Percentiles rank a stretch among this genome's conserved stretches.
Conservation (phyloP, 2,797 vertebrate genomes). For the Distichodus sexfasciatus region DNA sequence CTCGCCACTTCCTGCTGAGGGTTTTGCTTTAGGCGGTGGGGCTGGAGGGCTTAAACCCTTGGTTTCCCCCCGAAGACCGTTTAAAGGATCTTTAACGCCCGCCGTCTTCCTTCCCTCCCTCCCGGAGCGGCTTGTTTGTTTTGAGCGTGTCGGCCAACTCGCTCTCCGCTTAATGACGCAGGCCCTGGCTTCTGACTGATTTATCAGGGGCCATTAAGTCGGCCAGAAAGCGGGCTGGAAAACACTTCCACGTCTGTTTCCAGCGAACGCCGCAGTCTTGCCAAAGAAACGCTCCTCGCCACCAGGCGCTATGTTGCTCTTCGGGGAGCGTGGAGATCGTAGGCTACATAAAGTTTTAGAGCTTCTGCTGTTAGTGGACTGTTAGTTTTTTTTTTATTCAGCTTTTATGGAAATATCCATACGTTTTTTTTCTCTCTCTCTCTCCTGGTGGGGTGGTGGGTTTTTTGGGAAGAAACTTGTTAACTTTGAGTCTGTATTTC, state of each 20-base stretch:
- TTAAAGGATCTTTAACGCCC: conserved; percentile 51
- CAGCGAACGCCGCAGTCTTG: conserved; percentile 45
- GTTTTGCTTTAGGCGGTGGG: conserved; percentile 30
- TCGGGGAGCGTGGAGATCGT: conserved; percentile 31
- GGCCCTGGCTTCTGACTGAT: conserved; percentile 55
- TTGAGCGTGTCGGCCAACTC: conserved; percentile 49
- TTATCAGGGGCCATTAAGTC: conserved; percentile 59
- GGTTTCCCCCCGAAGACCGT: conserved; percentile 48
- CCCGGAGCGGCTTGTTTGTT: conserved; percentile 51
- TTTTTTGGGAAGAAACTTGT: conserved; percentile 25
- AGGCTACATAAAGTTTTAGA: conserved; percentile 54
- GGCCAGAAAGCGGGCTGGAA: conserved; percentile 51
- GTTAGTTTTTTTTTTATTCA: conserved; percentile 48
- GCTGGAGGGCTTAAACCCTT: conserved; percentile 47
- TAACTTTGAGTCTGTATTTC: conserved; percentile 23
- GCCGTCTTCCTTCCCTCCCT: too few relatives aligned
- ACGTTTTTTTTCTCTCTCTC: too few relatives aligned
- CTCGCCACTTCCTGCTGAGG: conserved; percentile 34
- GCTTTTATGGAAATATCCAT: conserved; percentile 40
- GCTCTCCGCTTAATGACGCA: conserved; percentile 58
- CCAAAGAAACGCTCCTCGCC: conserved; percentile 44
- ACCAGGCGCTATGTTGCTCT: conserved; percentile 42
- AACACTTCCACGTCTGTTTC: conserved; percentile 50
- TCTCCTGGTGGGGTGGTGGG: background rate
- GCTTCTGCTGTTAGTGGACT: conserved; percentile 43